A percentile compares a stretch with the other conserved stretches of the same genome.
Evolutionary conservation across 2,888 invertebrate species (phyloP).

Genomic region (Blomia tropicalis): DNA sequence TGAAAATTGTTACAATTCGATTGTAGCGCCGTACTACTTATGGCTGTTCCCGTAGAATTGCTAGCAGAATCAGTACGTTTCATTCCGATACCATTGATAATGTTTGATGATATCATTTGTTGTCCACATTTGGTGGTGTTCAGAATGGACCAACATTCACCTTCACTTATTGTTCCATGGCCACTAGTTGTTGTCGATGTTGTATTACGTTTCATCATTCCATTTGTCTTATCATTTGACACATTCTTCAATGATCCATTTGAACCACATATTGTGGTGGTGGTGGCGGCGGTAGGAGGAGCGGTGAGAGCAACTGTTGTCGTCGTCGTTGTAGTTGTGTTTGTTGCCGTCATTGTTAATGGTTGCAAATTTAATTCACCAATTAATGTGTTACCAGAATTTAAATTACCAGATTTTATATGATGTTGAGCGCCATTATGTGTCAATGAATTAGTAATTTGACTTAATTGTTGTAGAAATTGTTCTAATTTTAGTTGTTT

Average conservation of each 20-base stretch:
- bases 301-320: neutral
- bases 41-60: neutral
- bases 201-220: conserved; percentile 22
- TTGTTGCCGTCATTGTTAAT: neutral
- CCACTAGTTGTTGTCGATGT: conserved; percentile 25
- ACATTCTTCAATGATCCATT: neutral
- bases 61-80: too few relatives aligned
- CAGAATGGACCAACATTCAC: conserved; percentile 23
- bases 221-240: neutral
- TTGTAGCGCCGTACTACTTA: too few relatives aligned
- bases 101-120: too few relatives aligned
- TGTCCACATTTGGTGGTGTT: too few relatives aligned
- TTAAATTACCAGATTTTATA: too few relatives aligned
- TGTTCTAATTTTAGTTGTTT: conserved; percentile 27
- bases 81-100: too few relatives aligned
- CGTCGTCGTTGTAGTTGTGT: neutral
- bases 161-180: conserved; percentile 25
- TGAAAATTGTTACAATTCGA: too few relatives aligned
- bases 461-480: conserved; percentile 25
- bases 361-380: conserved; percentile 15
- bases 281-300: neutral
- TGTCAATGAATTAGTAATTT: conserved; percentile 15
- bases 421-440: too few relatives aligned
- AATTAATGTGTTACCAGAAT: conserved; percentile 13
- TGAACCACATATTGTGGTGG: neutral